Evolutionary conservation across 2,888 invertebrate genomes (phyloP).

Genomic region (Amiota communis): DNA sequence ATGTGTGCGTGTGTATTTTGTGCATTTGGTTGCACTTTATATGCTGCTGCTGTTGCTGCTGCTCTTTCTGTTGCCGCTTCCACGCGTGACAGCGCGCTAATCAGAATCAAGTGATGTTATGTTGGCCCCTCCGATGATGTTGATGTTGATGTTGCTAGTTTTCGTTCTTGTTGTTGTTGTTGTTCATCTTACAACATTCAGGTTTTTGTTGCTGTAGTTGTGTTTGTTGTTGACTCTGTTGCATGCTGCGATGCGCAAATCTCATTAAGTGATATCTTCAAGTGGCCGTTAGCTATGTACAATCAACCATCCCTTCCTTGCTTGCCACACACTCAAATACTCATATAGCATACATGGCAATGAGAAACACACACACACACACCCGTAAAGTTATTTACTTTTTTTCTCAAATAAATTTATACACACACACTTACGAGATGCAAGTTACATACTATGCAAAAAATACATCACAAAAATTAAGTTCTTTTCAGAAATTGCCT

Average conservation of each 20-base stretch:
- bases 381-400: constrained; percentile 27
- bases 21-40: constrained; percentile 38
- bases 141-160: constrained; percentile 53
- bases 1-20: neutral
- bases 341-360: no score
- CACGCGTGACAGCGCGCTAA: constrained; percentile 71
- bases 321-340: no score
- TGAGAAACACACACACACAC: neutral
- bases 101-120: constrained; percentile 69
- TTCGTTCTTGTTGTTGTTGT: constrained; percentile 53
- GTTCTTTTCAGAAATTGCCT: constrained; percentile 29
- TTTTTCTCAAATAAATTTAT: neutral
- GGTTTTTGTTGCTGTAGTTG: constrained; percentile 37
- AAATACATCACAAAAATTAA: constrained; percentile 3
- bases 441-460: constrained; percentile 35
- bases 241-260: constrained; percentile 66
- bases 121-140: constrained; percentile 38
- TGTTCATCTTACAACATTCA: constrained; percentile 34
- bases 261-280: constrained; percentile 71
- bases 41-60: constrained; percentile 37
- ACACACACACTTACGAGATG: constrained; percentile 1
- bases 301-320: neutral
- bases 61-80: constrained; percentile 40
- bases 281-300: constrained; percentile 61
- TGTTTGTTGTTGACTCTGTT: constrained; percentile 45